Evolutionary conservation across 1,140 invertebrate species (phyloP).

Genomic region (Saccostrea glomerata): DNA sequence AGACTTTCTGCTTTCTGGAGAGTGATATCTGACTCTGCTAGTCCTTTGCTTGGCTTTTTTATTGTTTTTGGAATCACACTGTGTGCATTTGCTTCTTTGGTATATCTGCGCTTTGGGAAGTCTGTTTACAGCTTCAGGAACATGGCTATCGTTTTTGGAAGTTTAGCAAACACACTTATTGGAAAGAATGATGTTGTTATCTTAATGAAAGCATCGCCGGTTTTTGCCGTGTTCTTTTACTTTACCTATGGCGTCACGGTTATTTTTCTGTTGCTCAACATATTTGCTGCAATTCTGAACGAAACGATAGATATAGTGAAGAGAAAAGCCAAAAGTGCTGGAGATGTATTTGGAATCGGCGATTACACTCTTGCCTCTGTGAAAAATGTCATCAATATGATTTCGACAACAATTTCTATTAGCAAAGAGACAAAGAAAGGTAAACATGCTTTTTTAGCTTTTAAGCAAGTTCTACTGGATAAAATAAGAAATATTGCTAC

Average conservation of each 20-base stretch:
- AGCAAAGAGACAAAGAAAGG: no score
- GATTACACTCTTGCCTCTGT: not conserved
- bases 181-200: conserved; percentile 58
- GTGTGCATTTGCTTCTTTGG: conserved; percentile 61
- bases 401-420: no score
- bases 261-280: conserved; percentile 58
- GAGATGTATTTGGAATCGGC: not conserved
- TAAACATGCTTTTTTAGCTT: no score
- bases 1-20: conserved; percentile 55
- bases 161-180: conserved; percentile 64
- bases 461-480: no score
- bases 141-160: conserved; percentile 55
- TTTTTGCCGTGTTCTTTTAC: conserved; percentile 57
- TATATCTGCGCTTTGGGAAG: conserved; percentile 60
- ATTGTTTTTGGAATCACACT: conserved; percentile 68
- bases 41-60: conserved; percentile 63
- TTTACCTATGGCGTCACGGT: conserved; percentile 57
- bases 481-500: no score
- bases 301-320: conserved; percentile 46
- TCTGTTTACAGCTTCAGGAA: conserved; percentile 57
- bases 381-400: no score
- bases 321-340: not conserved
- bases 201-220: conserved; percentile 42
- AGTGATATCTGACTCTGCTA: conserved; percentile 50
- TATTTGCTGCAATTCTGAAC: conserved; percentile 64